Evolutionary conservation across 2,113 vertebrate species (phyloP).

Genomic region (Xiphophorus maculatus): DNA sequence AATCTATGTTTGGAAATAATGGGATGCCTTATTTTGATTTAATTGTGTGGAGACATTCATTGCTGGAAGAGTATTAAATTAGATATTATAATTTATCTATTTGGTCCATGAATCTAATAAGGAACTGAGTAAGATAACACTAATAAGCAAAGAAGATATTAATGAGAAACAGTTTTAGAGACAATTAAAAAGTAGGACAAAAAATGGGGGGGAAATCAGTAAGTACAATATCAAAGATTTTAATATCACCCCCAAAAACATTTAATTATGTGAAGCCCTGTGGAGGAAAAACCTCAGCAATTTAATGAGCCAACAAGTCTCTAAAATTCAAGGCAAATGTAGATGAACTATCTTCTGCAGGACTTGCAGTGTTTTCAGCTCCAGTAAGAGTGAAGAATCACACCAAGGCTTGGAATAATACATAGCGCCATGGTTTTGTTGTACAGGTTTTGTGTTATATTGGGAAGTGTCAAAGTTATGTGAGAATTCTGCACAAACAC

Average conservation of each 20-base stretch:
- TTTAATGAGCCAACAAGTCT: background rate
- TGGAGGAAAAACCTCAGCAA: background rate
- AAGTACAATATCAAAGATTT: background rate
- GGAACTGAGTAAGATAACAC: background rate
- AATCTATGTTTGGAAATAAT: slow-evolving; percentile 14
- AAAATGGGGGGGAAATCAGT: background rate
- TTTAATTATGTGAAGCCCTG: background rate
- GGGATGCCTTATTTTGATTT: slow-evolving; percentile 9
- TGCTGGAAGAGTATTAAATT: slow-evolving; percentile 24
- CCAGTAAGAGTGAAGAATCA: background rate
- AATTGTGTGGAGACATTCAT: slow-evolving; percentile 50
- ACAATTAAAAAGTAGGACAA: background rate
- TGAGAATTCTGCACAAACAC: slow-evolving; percentile 31
- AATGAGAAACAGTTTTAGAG: background rate
- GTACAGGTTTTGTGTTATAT: slow-evolving; percentile 16
- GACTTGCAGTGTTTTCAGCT: background rate
- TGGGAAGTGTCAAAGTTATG: slow-evolving; percentile 36
- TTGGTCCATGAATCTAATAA: background rate
- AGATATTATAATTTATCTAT: slow-evolving; percentile 19
- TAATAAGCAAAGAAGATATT: background rate
- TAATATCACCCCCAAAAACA: background rate
- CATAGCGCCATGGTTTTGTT: slow-evolving; percentile 18
- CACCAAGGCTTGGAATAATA: slow-evolving; percentile 19
- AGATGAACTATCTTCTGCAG: background rate
- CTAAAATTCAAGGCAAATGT: background rate